Evolutionary conservation across 53 echinoderm and acorn worm species (phyloP).

Genomic region (Paelopatides confundens): DNA sequence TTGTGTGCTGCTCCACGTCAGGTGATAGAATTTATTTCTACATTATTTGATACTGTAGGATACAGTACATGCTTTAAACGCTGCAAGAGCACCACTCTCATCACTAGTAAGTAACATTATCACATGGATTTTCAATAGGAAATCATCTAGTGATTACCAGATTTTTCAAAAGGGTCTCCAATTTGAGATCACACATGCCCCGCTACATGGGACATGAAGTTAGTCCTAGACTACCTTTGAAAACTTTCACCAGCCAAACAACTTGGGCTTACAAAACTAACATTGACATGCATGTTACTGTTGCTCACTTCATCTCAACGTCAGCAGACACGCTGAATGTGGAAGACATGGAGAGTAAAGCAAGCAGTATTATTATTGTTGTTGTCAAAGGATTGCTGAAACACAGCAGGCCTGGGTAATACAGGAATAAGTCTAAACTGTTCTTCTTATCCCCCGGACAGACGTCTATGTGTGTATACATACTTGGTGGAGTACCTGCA

Average conservation of each 20-base stretch:
- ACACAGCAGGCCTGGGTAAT: constrained; percentile 7
- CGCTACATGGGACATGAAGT: constrained; percentile 51
- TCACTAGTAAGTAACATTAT: no score
- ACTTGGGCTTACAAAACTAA: no score
- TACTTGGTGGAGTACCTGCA: no score
- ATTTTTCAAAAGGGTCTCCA: constrained; percentile 55
- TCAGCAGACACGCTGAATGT: background rate
- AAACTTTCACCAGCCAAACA: no score
- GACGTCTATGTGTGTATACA: constrained; percentile 38
- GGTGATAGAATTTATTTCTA: constrained; percentile 45
- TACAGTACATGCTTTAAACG: no score
- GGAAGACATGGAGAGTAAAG: no score
- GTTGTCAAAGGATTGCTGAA: no score
- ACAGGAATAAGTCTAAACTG: background rate
- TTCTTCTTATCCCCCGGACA: constrained; percentile 46
- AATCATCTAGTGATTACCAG: constrained; percentile 47
- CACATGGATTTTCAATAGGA: constrained; percentile 32
- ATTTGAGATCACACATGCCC: constrained; percentile 1
- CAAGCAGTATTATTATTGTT: no score
- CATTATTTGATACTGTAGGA: no score
- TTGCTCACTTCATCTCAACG: constrained; percentile 43
- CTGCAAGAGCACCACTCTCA: no score
- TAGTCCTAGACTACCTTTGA: constrained; percentile 7
- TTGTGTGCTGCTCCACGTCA: background rate
- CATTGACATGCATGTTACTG: no score